These are phyloP conservation scores for Trilocha varians DNA, from an alignment of 2,888 invertebrate genomes.

Conservation along the genomic window DNA sequence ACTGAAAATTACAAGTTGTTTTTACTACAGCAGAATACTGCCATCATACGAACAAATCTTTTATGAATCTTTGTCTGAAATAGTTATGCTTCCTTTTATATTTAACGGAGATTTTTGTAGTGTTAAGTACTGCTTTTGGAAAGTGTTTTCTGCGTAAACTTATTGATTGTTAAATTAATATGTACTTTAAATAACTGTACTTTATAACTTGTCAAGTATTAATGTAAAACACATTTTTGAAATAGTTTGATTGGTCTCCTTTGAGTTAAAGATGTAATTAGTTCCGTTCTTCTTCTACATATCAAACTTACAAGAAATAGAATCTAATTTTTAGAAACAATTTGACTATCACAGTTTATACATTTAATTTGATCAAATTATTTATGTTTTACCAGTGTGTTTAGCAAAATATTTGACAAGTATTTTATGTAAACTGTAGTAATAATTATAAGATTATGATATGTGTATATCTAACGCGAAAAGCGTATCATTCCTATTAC, in stretches of 20 bases:
- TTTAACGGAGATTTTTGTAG: neutral
- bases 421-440: neutral
- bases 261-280: too few relatives aligned
- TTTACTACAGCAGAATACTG: neutral
- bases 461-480: constrained; percentile 1
- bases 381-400: too few relatives aligned
- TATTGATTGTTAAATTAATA: neutral
- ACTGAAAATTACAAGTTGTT: neutral
- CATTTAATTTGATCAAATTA: too few relatives aligned
- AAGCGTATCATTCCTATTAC: constrained; percentile 31
- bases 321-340: too few relatives aligned
- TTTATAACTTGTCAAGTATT: too few relatives aligned
- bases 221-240: too few relatives aligned
- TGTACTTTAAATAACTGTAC: too few relatives aligned
- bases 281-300: too few relatives aligned
- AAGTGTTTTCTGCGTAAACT: neutral
- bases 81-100: neutral
- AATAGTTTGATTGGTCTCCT: too few relatives aligned
- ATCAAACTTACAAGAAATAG: too few relatives aligned
- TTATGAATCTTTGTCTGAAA: neutral
- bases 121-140: neutral
- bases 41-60: neutral
- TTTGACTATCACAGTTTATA: too few relatives aligned
- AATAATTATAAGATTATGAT: neutral
- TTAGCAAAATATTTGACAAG: neutral